Evolutionary conservation across 2,888 invertebrate species (phyloP).

Genomic region (Carpatolechia fugitivella): DNA sequence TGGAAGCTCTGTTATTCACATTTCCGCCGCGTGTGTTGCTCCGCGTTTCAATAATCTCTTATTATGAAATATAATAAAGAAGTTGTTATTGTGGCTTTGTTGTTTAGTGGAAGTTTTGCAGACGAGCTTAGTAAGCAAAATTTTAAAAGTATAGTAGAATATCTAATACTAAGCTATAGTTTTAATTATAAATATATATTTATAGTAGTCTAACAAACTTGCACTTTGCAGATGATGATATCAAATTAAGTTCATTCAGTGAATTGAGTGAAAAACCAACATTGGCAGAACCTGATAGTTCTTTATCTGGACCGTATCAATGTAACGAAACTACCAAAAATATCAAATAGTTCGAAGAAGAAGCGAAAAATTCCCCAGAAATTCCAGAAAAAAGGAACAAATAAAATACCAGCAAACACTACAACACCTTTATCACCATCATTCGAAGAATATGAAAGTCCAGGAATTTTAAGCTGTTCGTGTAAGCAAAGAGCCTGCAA

Average conservation of each 20-base stretch:
- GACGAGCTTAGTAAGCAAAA: conserved; percentile 25
- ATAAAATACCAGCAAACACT: conserved; percentile 28
- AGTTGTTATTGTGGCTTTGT: conserved; percentile 26
- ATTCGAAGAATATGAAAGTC: conserved; percentile 18
- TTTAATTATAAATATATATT: too few relatives aligned
- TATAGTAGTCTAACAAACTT: neutral
- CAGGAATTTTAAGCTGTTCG: conserved; percentile 68
- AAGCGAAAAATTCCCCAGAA: conserved; percentile 7
- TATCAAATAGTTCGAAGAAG: conserved; percentile 31
- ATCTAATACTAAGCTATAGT: too few relatives aligned
- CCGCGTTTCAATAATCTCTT: conserved; percentile 34
- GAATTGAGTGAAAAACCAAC: neutral
- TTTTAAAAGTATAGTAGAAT: too few relatives aligned
- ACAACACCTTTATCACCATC: conserved; percentile 24
- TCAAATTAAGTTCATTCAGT: neutral
- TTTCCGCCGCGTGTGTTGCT: conserved; percentile 48
- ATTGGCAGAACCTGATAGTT: conserved; percentile 53
- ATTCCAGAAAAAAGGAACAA: conserved; percentile 17
- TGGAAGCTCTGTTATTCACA: conserved; percentile 57
- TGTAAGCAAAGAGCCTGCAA: conserved; percentile 85
- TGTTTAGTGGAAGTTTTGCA: conserved; percentile 23
- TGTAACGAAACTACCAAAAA: conserved; percentile 32
- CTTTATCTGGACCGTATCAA: conserved; percentile 44
- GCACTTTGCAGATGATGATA: neutral
- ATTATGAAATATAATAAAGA: conserved; percentile 27